Base-by-base conservation (phyloP, 2,888 invertebrate species). In the Troglohyphantes excavatus region DNA sequence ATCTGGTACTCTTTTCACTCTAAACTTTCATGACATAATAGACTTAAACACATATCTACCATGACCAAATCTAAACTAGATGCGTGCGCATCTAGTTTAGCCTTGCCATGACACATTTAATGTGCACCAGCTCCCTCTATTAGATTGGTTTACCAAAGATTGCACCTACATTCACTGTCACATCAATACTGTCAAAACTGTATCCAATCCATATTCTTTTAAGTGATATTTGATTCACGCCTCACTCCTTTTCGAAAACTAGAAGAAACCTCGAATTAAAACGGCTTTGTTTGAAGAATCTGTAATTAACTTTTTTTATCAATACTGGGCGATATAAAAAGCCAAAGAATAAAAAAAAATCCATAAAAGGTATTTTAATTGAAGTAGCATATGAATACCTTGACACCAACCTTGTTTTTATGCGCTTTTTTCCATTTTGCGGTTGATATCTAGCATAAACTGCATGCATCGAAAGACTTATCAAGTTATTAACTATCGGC, bases 401-500 rank as follows among this genome's bases (percentile, higher is more conserved):
- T 65, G 53, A 46, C 26, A n/a, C 53, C 39, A n/a, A 13, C 46
- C 39, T 65, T 33, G n/a, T 65, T 65, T 65, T 65, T 65, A 78
- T 78, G 26, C 39, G 39, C 6, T 26, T 26, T 23, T 53, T 63
- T 26, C 65, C 65, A 19, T 65, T 43, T 63, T 61, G 33, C 19
- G 59, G 33, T 61, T 21, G 43, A 61, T 39, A 29, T 29, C 33
- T 19, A 33, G 23, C 33, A 76, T 21, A 33, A 61, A 63, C n/a
- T 27, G 63, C 7, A 63, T 39, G 26, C 63, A 26, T 27, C 65
- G 43, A 78, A 23, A 65, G 7, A 23, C 26, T 65, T 7, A 29
- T 65, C 63, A 63, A 29, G 23, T 78, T 78, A 43, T 78, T 65
- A 78, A 78, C 33, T 65, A 78, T 65, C 43, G 78, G 23, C 78